Evolutionary conservation across 2,113 vertebrate genomes (phyloP), one percentile per base, ranked within the genome.

Genomic region (Hyla sarda): DNA sequence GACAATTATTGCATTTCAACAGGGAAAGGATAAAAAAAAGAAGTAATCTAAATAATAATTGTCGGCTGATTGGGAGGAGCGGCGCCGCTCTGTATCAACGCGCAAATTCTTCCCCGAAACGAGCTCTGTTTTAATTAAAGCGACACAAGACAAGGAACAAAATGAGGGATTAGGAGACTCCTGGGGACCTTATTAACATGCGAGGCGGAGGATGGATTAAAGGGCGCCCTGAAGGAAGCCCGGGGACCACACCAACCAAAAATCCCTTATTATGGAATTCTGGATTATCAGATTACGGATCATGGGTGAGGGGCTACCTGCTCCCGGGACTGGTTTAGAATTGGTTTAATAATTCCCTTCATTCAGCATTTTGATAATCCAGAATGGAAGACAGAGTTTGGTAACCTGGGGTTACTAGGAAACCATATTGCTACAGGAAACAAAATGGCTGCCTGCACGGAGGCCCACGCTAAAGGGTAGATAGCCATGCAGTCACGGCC

Each of bases 131-230:
- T 21, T 34, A 56, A 58, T 58, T 58, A 79, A 34, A 56, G 30
- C 5, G 14, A 52, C 47, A 75, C 48, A 50, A 76, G 45, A 75
- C 21, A 10, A 30, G 1, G 73, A 77, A 25, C 47, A 32, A 23
- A 32, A 54, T 41, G 32, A 56, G 21, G 52, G 76, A 79, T 79
- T 58, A 79, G 76, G 52, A 47, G 47, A n/a, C 60, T 58, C 52
- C 76, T 37, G 30, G 52, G 76, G 54, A 37, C 19, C 34, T 52
- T 30, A 32, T 78, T 52, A 1, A 37, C 30, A 78, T 56, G 50
- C 5, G 11, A 25, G 30, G 25, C 32, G 74, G 47, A 50, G 12
- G 1, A 50, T 1, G 2, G 47, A 16, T 30, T 32, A 34, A 69
- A 23, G 34, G 28, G 28, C 28, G 16, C 16, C 3, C 13, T 34